Percentiles rank a stretch among this genome's conserved stretches.
Conservation (phyloP, 2,113 vertebrate species). For the Sorex fumeus region DNA sequence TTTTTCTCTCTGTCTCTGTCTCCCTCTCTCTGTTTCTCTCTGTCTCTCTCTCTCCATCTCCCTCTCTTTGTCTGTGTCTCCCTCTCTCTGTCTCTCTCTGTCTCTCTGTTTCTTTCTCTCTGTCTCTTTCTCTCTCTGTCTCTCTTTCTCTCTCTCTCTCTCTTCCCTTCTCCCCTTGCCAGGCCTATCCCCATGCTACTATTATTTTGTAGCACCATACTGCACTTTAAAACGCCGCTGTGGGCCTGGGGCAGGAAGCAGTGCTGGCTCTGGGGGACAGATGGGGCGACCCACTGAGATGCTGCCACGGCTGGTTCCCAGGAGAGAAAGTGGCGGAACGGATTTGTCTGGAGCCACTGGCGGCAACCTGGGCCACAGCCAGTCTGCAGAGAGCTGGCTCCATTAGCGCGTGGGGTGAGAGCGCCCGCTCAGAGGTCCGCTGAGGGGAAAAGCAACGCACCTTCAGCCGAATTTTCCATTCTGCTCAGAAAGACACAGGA, state of each 20-base stretch:
- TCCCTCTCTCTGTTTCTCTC: too few relatives aligned
- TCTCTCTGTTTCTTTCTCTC: not conserved
- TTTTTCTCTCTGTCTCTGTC: not conserved
- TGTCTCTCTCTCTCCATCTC: not conserved
- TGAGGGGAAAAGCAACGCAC: constrained; percentile 46
- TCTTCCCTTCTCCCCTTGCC: not conserved
- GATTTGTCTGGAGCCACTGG: constrained; percentile 72
- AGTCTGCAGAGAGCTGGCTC: constrained; percentile 67
- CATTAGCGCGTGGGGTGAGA: constrained; percentile 40
- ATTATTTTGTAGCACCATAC: constrained; percentile 54
- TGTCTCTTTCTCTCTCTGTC: not conserved
- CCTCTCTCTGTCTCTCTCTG: not conserved
- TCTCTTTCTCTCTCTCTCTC: not conserved
- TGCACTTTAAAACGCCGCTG: constrained; percentile 48
- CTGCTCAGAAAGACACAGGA: constrained; percentile 61
- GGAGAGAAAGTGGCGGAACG: constrained; percentile 75
- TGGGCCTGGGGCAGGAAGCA: constrained; percentile 64
- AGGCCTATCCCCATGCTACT: constrained; percentile 4
- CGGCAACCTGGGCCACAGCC: constrained; percentile 71
- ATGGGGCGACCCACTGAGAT: constrained; percentile 78
- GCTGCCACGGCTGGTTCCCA: constrained; percentile 67
- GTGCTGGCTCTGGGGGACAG: constrained; percentile 78
- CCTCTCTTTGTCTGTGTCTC: not conserved
- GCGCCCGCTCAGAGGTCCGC: constrained; percentile 43
- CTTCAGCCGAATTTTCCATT: constrained; percentile 68